phyloP scores from a whole-genome alignment of 2,888 invertebrate genomes.

The Mellilla xanthometata region DNA sequence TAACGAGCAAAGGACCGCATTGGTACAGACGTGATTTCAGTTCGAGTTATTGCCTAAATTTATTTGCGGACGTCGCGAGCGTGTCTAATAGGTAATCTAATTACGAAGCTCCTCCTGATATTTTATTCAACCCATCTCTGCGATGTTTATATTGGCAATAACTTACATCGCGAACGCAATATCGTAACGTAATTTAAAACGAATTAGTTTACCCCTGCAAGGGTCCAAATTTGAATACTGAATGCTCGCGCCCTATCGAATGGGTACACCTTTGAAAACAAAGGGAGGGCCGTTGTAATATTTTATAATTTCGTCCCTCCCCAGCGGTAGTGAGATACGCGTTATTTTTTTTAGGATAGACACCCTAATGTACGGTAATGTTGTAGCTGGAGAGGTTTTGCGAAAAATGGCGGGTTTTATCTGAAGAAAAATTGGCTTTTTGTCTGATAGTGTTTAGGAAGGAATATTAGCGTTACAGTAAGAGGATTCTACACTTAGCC shows the following conservation, averaged over 20 bases:
- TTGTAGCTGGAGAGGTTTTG: constrained; percentile 60
- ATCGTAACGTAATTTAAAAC: constrained; percentile 82
- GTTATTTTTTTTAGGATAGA: constrained; percentile 64
- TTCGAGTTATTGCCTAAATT: constrained; percentile 12
- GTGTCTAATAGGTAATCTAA: constrained; percentile 58
- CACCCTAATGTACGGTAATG: constrained; percentile 67
- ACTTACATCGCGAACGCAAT: constrained; percentile 73
- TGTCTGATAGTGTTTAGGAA: constrained; percentile 53
- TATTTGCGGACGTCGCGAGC: constrained; percentile 33
- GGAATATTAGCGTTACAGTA: constrained; percentile 36
- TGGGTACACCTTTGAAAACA: constrained; percentile 70
- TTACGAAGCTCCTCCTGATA: constrained; percentile 52
- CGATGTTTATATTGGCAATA: constrained; percentile 71
- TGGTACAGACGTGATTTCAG: neutral
- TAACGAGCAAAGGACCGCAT: constrained; percentile 1
- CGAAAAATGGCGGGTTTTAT: constrained; percentile 61
- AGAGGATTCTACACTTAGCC: constrained; percentile 28
- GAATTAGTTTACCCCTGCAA: constrained; percentile 77
- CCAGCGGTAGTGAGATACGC: constrained; percentile 43
- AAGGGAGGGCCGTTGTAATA: constrained; percentile 67
- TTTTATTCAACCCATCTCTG: constrained; percentile 68
- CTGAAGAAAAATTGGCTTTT: constrained; percentile 54
- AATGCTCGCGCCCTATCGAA: constrained; percentile 60
- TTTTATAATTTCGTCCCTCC: constrained; percentile 68
- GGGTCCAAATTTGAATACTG: constrained; percentile 75